A percentile compares a stretch with the other conserved stretches of the same genome.
These are phyloP conservation scores for Mamestra configurata DNA, from an alignment of 1,140 invertebrate genomes.

Conservation along the genomic window DNA sequence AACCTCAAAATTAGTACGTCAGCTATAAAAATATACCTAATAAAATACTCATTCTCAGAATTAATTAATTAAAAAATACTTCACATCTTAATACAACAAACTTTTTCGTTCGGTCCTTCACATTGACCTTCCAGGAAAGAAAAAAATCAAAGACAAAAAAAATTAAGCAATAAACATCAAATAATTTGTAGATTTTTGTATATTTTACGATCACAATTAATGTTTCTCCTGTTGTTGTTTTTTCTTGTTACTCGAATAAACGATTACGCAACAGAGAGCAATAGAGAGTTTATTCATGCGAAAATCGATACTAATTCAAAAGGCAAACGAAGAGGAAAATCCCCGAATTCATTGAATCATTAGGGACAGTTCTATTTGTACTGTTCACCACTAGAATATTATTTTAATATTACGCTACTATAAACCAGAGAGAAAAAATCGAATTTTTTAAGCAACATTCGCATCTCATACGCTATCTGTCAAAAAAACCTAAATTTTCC, in stretches of 20 bases:
- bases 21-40: too few relatives aligned
- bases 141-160: conserved; percentile 16
- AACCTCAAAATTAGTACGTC: too few relatives aligned
- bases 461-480: too few relatives aligned
- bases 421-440: too few relatives aligned
- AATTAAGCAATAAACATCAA: conserved; percentile 18
- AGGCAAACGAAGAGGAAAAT: not conserved
- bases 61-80: too few relatives aligned
- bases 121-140: not conserved
- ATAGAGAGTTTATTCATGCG: not conserved
- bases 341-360: not conserved
- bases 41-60: too few relatives aligned
- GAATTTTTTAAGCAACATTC: too few relatives aligned
- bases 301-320: not conserved
- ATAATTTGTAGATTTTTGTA: conserved; percentile 21
- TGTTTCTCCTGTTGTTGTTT: not conserved
- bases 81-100: not conserved
- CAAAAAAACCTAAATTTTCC: too few relatives aligned
- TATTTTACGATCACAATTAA: conserved; percentile 3
- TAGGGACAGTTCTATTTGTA: not conserved
- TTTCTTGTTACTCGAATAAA: not conserved
- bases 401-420: too few relatives aligned
- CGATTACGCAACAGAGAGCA: not conserved
- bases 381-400: not conserved
- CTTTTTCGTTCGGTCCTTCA: not conserved